Conservation (phyloP, 2,797 vertebrate species). For the Alosa sapidissima region DNA sequence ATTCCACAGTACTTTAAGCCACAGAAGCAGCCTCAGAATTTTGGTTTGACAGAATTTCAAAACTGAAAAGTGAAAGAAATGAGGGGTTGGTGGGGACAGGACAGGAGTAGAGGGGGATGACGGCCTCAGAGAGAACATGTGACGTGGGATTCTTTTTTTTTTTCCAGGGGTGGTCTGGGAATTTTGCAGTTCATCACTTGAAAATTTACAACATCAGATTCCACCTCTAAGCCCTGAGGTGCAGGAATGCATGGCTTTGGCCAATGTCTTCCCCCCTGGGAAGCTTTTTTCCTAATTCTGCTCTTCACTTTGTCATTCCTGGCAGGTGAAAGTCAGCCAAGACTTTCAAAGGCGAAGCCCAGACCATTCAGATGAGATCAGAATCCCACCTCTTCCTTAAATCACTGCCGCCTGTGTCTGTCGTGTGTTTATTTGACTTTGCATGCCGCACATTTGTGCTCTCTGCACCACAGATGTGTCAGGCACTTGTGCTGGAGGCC, state of each 20-base stretch:
- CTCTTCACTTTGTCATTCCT: constrained; percentile 14
- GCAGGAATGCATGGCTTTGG: constrained; percentile 45
- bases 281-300: not conserved
- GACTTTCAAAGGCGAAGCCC: constrained; percentile 27
- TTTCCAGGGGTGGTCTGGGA: not conserved
- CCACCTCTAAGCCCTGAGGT: constrained; percentile 35
- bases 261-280: not conserved
- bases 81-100: not conserved
- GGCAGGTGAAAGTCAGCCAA: constrained; percentile 32
- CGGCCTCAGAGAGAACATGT: constrained; percentile 1
- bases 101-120: not conserved
- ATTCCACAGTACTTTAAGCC: constrained; percentile 8
- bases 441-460: constrained; percentile 46
- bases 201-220: constrained; percentile 35
- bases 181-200: constrained; percentile 25
- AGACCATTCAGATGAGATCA: constrained; percentile 37
- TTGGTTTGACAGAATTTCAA: not conserved
- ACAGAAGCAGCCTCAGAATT: not conserved
- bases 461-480: constrained; percentile 47
- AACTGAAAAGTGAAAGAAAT: not conserved
- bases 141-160: not conserved
- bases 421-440: constrained; percentile 53
- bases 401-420: constrained; percentile 44
- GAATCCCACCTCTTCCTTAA: constrained; percentile 42
- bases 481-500: constrained; percentile 17